Base-by-base conservation (phyloP, 2,797 vertebrate species). In the Pempheris klunzingeri region DNA sequence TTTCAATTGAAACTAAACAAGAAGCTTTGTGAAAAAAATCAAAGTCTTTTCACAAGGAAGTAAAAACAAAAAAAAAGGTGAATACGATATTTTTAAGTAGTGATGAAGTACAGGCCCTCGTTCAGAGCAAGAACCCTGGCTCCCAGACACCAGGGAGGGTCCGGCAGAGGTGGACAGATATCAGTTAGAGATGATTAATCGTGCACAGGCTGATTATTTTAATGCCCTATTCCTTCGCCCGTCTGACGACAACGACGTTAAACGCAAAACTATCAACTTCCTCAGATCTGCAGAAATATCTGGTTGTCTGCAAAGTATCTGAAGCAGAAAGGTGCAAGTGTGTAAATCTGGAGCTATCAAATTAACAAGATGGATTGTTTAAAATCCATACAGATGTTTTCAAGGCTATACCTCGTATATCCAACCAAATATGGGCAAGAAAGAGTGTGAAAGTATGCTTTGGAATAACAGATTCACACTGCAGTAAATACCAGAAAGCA, bases 1-100 rank as follows among this genome's bases (percentile, higher is more conserved):
- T 93, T 93, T 92, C 87, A 89, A 88, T 52, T 77, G 84, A 94
- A 94, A 94, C 89, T 85, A 88, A 92, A 81, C 7, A 43, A 86
- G 72, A 84, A 55, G 14, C 44, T 73, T 74, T 82, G 81, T 81
- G 78, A 64, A 78, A 70, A 70, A 66, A 36, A n/a, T n/a, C n/a
- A 14, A 49, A 10, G 14, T 36, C 12, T 80, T 82, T 77, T 73
- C 87, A 90, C 82, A 89, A 90, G 58, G 44, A 83, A 65, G 28
- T 66, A 38, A 82, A 74, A 78, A 44, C 0, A 32, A 62, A 70
- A 55, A 20, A 43, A 5, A 65, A 60, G 12, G 9, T 59, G 20
- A 32, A 47, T 2, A 26, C 22, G 34, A 43, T 22, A 20, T 77
- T 74, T 60, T 54, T n/a, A n/a, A 66, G 77, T 78, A 38, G 34